Evolutionary conservation across 2,797 vertebrate species (phyloP), one percentile per base, ranked within the genome.

Genomic region (Sebastes oblongus): DNA sequence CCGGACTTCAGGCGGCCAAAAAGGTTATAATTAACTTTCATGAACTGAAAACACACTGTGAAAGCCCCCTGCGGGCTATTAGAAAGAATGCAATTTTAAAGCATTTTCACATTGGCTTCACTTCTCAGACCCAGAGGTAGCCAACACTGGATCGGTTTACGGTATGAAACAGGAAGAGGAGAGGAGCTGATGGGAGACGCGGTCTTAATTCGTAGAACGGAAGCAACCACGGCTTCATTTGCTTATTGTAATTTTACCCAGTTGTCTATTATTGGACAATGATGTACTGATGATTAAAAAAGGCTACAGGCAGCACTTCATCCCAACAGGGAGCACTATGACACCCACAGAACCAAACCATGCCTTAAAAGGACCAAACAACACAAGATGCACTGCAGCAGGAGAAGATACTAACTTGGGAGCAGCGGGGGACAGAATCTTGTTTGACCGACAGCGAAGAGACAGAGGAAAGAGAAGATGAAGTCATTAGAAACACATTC

Each of bases 371-470:
- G 46, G 32, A 86, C 77, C 59, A 86, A 46, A 73, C 74, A 52
- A 70, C 59, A 89, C 82, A 77, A 10, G 82, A 85, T 56, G 78
- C 87, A 90, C 66, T 34, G 42, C 82, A 54, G 78, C 93, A 61
- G 83, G 80, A 80, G 62, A 66, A 42, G 85, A 90, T 98, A 99
- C 98, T 98, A 96, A 99, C 98, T 98, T 98, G 93, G 96, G 94
- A 94, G 94, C 83, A 52, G 96, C 95, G 85, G 97, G 97, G 91
- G 92, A 79, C 95, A 98, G 95, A 86, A 97, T 95, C 98, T 99
- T 91, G 77, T 86, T 86, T 62, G 80, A 93, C 76, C 88, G 32
- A 82, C 72, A 61, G 75, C 22, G 27, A 24, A 61, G 16, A 71
- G 36, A 77, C 11, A 6, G 55, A 64, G 18, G 59, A 25, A 42